Percentiles rank a stretch among this genome's conserved stretches.
Conservation (phyloP, 2,797 vertebrate species). For the Enoplosus armatus region DNA sequence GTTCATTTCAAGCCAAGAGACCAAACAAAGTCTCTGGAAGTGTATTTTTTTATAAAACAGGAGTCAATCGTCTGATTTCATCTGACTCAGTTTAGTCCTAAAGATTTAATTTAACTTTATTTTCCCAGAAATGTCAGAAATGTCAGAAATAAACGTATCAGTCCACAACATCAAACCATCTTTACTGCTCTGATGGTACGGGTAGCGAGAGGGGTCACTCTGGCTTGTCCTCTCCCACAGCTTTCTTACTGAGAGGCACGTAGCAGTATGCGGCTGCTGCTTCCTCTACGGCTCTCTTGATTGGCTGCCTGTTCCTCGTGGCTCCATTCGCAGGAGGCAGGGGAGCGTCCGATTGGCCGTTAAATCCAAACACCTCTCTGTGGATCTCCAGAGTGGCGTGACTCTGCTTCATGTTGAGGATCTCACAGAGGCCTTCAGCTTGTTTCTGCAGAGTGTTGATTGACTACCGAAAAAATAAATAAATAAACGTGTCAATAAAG, state of each 20-base stretch:
- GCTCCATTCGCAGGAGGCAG: slow-evolving; percentile 50
- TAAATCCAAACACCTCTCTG: slow-evolving; percentile 84
- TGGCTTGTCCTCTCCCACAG: neutral
- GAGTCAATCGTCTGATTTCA: neutral
- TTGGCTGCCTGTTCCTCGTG: slow-evolving; percentile 53
- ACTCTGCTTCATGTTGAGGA: slow-evolving; percentile 83
- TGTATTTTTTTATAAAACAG: neutral
- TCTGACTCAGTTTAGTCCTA: neutral
- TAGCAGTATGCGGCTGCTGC: slow-evolving; percentile 78
- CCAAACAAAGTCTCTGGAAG: neutral
- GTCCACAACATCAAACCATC: neutral
- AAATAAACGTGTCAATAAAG: neutral
- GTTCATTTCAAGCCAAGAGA: neutral
- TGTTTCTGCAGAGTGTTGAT: slow-evolving; percentile 86
- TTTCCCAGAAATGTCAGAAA: too few relatives aligned
- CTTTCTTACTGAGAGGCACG: slow-evolving; percentile 65
- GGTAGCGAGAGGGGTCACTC: neutral
- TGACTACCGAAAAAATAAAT: slow-evolving; percentile 75
- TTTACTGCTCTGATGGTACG: neutral
- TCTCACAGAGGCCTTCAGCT: slow-evolving; percentile 89
- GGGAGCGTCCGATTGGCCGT: slow-evolving; percentile 49
- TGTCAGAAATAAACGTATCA: too few relatives aligned
- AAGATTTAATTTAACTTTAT: neutral
- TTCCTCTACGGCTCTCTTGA: slow-evolving; percentile 78
- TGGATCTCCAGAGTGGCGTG: slow-evolving; percentile 83